Evolutionary conservation across 2,113 vertebrate genomes (phyloP).

Genomic region (Gymnocephalus cernua): DNA sequence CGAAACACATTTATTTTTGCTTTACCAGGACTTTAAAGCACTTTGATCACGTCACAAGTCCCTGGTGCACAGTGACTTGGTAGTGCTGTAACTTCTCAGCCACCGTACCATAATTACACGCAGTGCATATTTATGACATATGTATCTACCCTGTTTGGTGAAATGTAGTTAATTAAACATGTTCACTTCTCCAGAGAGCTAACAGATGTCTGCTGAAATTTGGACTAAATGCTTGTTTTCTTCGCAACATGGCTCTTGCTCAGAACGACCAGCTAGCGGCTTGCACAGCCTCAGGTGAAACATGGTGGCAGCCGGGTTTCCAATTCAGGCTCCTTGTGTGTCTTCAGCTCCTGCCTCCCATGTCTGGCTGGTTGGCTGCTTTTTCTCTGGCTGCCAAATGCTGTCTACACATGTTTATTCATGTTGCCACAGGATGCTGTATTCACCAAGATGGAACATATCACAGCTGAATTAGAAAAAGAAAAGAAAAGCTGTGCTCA

Average conservation of each 20-base stretch:
- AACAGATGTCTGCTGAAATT: constrained; percentile 82
- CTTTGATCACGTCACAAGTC: constrained; percentile 48
- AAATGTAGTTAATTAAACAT: constrained; percentile 82
- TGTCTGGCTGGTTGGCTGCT: constrained; percentile 57
- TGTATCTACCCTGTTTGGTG: constrained; percentile 62
- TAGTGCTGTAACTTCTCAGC: constrained; percentile 48
- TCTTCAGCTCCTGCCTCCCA: constrained; percentile 51
- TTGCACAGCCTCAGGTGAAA: constrained; percentile 79
- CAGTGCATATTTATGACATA: constrained; percentile 67
- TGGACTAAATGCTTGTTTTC: constrained; percentile 78
- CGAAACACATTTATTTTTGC: too few relatives aligned
- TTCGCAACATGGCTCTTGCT: constrained; percentile 53
- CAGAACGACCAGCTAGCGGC: constrained; percentile 64
- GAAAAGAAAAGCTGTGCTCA: constrained; percentile 13
- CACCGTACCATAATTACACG: constrained; percentile 66
- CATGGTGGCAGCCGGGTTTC: constrained; percentile 69
- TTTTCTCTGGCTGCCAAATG: constrained; percentile 60
- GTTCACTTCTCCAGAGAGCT: constrained; percentile 72
- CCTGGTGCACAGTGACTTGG: constrained; percentile 51
- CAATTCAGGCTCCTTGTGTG: constrained; percentile 61
- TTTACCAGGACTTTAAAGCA: constrained; percentile 4
- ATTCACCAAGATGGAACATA: constrained; percentile 66
- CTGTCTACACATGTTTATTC: constrained; percentile 79
- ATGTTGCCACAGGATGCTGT: constrained; percentile 70
- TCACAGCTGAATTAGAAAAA: constrained; percentile 50